Percentiles rank a stretch among this genome's conserved stretches.
Conservation (phyloP, 2,113 vertebrate species). For the Anseranas semipalmata region DNA sequence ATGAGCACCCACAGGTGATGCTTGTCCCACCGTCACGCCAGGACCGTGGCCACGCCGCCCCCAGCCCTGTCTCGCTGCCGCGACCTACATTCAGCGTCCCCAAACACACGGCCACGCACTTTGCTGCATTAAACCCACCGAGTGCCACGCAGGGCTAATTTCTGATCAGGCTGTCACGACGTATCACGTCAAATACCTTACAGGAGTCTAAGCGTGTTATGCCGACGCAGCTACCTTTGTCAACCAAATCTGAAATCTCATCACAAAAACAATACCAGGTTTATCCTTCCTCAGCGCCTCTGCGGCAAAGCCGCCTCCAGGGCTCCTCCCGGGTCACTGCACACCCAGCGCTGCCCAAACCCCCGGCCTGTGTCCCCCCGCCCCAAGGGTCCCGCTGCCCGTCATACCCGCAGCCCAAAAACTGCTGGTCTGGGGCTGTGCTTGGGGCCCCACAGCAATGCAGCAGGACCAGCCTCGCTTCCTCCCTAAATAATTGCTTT, state of each 20-base stretch:
- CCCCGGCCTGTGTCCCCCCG: neutral
- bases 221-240: conserved; percentile 37
- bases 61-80: neutral
- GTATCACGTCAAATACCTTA: conserved; percentile 51
- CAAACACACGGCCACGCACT: neutral
- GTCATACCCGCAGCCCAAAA: neutral
- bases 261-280: neutral
- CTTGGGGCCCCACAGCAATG: neutral
- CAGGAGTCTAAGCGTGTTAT: conserved; percentile 44
- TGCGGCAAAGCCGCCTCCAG: neutral
- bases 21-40: neutral
- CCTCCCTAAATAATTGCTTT: conserved; percentile 36
- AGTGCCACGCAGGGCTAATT: conserved; percentile 37
- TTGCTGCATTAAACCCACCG: conserved; percentile 14
- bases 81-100: conserved; percentile 31
- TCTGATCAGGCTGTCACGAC: conserved; percentile 15
- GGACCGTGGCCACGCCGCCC: neutral
- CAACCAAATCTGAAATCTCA: conserved; percentile 22
- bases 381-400: neutral
- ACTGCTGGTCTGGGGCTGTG: neutral
- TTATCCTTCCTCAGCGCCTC: neutral
- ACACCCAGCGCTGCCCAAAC: rapidly evolving
- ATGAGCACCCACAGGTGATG: rapidly evolving
- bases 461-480: neutral
- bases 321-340: neutral